Percentiles rank a stretch among this genome's conserved stretches.
Conservation (phyloP, 2,797 vertebrate species). For the Anguilla megastoma region DNA sequence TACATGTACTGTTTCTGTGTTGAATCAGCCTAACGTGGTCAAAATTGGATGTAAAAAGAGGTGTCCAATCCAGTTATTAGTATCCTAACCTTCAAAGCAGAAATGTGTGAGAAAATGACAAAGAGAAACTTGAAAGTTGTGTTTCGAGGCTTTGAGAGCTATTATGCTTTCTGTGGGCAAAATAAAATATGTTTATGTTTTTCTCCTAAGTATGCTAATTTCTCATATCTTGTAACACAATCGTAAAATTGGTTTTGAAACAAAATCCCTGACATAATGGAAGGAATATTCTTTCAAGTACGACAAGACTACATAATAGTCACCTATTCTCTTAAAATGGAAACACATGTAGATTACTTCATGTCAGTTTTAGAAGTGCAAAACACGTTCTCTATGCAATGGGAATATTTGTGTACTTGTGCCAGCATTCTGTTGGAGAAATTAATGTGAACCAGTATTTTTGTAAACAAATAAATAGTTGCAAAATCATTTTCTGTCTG, state of each 20-base stretch:
- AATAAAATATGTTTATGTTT: conserved; percentile 6
- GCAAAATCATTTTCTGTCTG: not conserved
- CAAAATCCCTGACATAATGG: conserved; percentile 22
- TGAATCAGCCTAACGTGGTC: not conserved
- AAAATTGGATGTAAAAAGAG: not conserved
- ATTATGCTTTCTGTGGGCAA: not conserved
- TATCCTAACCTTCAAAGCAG: not conserved
- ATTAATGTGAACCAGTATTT: not conserved
- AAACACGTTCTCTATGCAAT: not conserved
- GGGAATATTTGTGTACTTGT: not conserved
- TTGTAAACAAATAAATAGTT: not conserved
- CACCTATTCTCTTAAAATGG: conserved; percentile 41
- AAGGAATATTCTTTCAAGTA: conserved; percentile 28
- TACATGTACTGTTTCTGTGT: not conserved
- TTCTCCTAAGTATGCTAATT: not conserved
- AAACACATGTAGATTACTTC: conserved; percentile 45
- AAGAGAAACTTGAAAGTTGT: not conserved
- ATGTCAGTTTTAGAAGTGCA: conserved; percentile 19
- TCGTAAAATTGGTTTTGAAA: conserved; percentile 29
- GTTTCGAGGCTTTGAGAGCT: not conserved
- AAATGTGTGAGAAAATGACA: not conserved
- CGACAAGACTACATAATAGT: conserved; percentile 43
- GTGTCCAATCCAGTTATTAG: not conserved
- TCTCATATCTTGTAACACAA: conserved; percentile 27
- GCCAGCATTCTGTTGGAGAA: not conserved